phyloP scores from a whole-genome alignment of 2,113 vertebrate species.

The Hippopotamus amphibius region DNA sequence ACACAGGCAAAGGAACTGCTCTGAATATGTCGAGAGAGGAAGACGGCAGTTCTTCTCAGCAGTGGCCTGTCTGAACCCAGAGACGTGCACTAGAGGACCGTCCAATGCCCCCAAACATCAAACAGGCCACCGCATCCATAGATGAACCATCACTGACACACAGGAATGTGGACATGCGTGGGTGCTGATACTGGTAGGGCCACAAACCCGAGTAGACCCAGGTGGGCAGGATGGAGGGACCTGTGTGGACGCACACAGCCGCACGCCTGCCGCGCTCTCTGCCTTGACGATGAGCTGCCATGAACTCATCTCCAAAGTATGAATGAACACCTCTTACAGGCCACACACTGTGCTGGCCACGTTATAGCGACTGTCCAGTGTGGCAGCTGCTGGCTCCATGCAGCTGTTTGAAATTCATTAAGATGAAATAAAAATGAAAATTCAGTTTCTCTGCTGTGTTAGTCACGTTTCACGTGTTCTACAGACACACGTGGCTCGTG shows the following conservation, averaged over 20 bases:
- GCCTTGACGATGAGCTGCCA: fast-evolving
- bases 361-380: fast-evolving
- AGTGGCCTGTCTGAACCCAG: not conserved
- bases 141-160: too few relatives aligned
- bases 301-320: fast-evolving
- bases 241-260: fast-evolving
- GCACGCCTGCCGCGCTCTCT: not conserved
- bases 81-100: not conserved
- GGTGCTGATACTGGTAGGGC: fast-evolving
- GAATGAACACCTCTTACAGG: fast-evolving
- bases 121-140: too few relatives aligned
- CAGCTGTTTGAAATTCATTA: not conserved
- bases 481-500: fast-evolving
- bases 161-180: not conserved
- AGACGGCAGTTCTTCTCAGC: not conserved
- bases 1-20: not conserved
- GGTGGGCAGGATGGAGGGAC: fast-evolving
- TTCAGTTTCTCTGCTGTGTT: not conserved
- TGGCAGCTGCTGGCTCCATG: not conserved
- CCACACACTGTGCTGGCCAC: not conserved
- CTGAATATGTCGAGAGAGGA: not conserved
- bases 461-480: not conserved
- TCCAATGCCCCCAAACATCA: fast-evolving
- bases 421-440: not conserved
- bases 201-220: fast-evolving